A percentile compares a stretch with the other conserved stretches of the same genome.
phyloP scores from a whole-genome alignment of 1,140 invertebrate species.

The Arion vulgaris region DNA sequence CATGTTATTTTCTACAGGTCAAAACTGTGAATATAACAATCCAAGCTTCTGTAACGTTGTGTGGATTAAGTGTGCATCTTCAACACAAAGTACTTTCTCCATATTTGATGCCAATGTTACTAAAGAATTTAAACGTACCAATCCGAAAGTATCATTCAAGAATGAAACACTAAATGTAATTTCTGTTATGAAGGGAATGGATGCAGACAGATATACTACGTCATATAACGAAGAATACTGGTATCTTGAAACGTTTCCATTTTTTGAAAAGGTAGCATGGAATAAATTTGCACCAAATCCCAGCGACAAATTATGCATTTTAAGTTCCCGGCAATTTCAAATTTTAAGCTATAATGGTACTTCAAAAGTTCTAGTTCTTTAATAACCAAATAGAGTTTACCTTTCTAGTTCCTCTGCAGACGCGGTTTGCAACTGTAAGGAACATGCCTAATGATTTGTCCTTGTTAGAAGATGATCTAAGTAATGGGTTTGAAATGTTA shows the following conservation, averaged over 20 bases:
- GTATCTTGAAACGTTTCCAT: neutral
- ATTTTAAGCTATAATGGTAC: neutral
- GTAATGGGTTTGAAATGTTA: neutral
- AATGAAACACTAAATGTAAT: neutral
- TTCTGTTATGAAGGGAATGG: neutral
- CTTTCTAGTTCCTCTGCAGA: neutral
- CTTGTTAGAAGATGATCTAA: neutral
- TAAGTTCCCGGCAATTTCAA: neutral
- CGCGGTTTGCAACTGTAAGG: neutral
- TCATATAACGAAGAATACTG: neutral
- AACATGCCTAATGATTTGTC: neutral
- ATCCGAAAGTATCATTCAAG: neutral
- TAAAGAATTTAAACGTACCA: neutral
- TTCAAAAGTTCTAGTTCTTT: neutral
- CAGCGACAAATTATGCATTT: neutral
- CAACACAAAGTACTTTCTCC: neutral
- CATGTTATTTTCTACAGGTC: neutral
- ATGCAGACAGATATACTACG: neutral
- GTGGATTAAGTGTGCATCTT: neutral
- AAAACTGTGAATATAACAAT: neutral
- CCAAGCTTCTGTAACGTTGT: neutral
- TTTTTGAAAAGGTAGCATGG: neutral
- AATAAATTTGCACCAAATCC: neutral
- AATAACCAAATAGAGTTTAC: neutral
- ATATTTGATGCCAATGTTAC: too few relatives aligned